Conservation (phyloP, 2,113 vertebrate genomes). For the Eurystomus gularis region DNA sequence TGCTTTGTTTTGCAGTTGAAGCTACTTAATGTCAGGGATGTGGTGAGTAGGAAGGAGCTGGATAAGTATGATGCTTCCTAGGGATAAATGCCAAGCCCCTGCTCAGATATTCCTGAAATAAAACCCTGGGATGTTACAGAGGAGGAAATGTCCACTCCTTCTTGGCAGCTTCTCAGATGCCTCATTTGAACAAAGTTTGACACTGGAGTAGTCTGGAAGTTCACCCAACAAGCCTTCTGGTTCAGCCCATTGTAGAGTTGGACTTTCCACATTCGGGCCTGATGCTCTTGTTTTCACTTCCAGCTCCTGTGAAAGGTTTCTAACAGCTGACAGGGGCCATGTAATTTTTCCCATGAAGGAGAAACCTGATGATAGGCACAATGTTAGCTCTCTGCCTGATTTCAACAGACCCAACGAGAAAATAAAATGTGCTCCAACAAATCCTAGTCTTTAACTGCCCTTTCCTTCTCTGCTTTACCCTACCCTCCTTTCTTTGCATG, state of each 20-base stretch:
- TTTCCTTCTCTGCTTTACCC: not conserved
- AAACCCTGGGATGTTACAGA: not conserved
- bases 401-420: not conserved
- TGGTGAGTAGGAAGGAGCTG: not conserved
- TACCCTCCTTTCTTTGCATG: not conserved
- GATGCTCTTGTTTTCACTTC: not conserved
- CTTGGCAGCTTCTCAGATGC: not conserved
- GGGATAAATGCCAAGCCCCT: not conserved
- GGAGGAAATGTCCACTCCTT: not conserved
- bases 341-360: not conserved
- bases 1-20: not conserved
- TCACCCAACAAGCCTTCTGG: not conserved
- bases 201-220: not conserved
- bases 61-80: not conserved
- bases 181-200: not conserved
- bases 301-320: not conserved
- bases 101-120: conserved; percentile 13
- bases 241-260: fast-evolving
- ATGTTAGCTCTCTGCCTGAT: not conserved
- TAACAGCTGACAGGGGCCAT: not conserved
- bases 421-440: not conserved
- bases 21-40: not conserved
- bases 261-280: not conserved
- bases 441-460: not conserved
- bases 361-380: not conserved